Evolutionary conservation across 2,797 vertebrate genomes (phyloP).

Genomic region (Geotrypetes seraphini): DNA sequence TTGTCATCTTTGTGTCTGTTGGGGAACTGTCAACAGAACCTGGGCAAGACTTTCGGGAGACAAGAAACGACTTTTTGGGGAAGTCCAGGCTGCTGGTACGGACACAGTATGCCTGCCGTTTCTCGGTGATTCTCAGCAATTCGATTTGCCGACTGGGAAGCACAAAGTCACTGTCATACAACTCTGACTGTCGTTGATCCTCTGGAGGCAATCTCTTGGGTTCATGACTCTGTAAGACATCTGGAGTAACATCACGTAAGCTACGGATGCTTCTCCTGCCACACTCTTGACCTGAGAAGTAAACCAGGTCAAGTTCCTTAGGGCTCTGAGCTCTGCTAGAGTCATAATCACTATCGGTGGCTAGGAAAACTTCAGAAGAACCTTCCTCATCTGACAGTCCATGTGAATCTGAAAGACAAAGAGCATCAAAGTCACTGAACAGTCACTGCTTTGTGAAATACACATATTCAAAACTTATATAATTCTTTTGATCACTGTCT

Average conservation of each 20-base stretch:
- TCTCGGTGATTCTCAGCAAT: conserved; percentile 79
- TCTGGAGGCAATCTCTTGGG: conserved; percentile 26
- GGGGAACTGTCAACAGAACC: conserved; percentile 42
- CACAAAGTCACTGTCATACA: conserved; percentile 82
- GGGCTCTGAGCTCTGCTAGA: conserved; percentile 80
- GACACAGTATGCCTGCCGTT: conserved; percentile 78
- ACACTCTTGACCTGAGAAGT: conserved; percentile 43
- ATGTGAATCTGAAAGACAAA: conserved; percentile 20
- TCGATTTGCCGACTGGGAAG: conserved; percentile 84
- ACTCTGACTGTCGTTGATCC: conserved; percentile 30
- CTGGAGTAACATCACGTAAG: conserved; percentile 54
- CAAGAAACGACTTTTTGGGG: conserved; percentile 45
- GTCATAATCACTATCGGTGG: conserved; percentile 80
- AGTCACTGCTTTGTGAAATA: too few relatives aligned
- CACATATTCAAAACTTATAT: too few relatives aligned
- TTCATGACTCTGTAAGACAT: conserved; percentile 69
- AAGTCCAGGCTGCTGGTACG: conserved; percentile 84
- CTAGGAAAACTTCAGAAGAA: conserved; percentile 82
- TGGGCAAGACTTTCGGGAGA: conserved; percentile 41
- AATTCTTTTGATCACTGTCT: too few relatives aligned
- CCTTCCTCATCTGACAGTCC: conserved; percentile 73
- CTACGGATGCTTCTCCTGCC: conserved; percentile 20
- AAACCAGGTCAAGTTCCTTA: conserved; percentile 75
- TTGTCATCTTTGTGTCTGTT: conserved; percentile 15
- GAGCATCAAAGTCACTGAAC: too few relatives aligned